Evolutionary conservation across 2,113 vertebrate genomes (phyloP).

Genomic region (Ursus arctos): DNA sequence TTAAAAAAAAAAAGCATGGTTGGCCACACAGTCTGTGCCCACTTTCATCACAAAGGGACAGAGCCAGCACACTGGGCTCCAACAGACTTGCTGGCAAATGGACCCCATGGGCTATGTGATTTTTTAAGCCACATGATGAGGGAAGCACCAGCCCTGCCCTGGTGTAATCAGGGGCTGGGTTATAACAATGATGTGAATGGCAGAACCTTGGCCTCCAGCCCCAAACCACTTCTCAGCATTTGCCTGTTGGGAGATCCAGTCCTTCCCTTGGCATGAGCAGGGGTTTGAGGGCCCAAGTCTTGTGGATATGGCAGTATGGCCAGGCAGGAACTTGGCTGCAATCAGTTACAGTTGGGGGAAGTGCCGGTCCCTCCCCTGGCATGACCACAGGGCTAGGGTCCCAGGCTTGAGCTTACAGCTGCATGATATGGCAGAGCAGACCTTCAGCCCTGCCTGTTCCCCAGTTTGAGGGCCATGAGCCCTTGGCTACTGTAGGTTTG

Average conservation of each 20-base stretch:
- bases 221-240: background rate
- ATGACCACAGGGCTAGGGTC: background rate
- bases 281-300: background rate
- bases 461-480: too few species aligned
- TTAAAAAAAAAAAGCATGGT: background rate
- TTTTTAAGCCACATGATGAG: background rate
- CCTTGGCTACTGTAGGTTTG: background rate
- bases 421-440: background rate
- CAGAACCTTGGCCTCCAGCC: background rate
- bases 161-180: background rate
- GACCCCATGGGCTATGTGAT: background rate
- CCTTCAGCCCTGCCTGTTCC: fast-evolving
- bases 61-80: background rate
- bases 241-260: background rate
- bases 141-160: background rate
- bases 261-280: background rate
- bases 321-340: background rate
- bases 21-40: background rate
- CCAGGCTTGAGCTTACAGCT: too few species aligned
- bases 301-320: background rate
- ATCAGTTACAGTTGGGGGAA: background rate
- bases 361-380: background rate
- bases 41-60: background rate
- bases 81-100: background rate
- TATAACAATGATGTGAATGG: background rate